Evolutionary conservation across 2,113 vertebrate species (phyloP).

Genomic region (Lophochroa leadbeateri): DNA sequence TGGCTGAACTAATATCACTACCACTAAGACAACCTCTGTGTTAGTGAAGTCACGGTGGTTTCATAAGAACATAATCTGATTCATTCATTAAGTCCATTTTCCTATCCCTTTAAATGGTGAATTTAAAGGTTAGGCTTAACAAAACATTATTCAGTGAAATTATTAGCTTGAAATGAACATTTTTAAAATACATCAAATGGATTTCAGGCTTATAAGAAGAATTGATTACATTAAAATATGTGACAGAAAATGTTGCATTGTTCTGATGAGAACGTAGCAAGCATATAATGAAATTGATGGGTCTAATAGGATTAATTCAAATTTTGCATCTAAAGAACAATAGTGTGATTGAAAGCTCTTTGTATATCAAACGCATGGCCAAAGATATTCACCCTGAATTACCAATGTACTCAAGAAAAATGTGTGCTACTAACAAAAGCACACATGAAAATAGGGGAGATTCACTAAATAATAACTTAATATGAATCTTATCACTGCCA

Average conservation of each 20-base stretch:
- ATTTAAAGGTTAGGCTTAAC: neutral
- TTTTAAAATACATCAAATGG: neutral
- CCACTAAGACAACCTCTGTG: neutral
- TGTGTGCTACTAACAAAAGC: neutral
- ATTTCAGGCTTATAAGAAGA: neutral
- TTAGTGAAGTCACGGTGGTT: neutral
- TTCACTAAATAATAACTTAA: neutral
- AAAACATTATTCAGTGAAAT: neutral
- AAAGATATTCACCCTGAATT: neutral
- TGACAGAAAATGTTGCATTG: neutral
- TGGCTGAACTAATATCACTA: neutral
- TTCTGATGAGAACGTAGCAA: neutral
- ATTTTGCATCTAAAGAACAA: neutral
- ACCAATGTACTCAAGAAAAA: neutral
- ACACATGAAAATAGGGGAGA: neutral
- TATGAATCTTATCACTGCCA: neutral
- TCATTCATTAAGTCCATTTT: neutral
- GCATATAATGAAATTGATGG: neutral
- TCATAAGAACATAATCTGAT: neutral
- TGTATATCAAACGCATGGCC: neutral
- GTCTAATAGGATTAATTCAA: conserved; percentile 1
- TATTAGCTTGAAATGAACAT: neutral
- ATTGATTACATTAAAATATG: neutral
- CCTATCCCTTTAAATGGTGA: neutral
- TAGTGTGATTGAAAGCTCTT: neutral